Base-by-base conservation (phyloP, 2,113 vertebrate species). In the Periophthalmus modestus region DNA sequence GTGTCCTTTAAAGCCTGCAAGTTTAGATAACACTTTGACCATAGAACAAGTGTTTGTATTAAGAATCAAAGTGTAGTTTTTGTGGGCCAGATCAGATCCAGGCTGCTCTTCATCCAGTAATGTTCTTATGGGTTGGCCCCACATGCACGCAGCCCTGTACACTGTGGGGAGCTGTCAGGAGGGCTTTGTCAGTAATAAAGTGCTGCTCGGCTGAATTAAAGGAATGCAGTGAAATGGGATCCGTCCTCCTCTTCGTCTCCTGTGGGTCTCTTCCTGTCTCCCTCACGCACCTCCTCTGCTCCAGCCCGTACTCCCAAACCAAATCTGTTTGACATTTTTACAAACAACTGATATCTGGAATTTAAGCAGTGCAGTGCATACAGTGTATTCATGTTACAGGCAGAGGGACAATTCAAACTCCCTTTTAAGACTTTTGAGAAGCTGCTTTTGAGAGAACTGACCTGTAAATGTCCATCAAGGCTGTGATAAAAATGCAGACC, bases 211-310 rank as follows among this genome's bases (percentile, higher is more conserved):
- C 84, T 85, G 80, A 80, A 85, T 89, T 69, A 72, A 74, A 90
- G 89, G 88, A 90, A 91, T 93, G 84, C 73, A 79, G 66, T 89
- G 85, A 90, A 91, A 91, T 74, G 77, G 54, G 82, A 92, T 69
- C 80, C 80, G 15, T 69, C 70, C 80, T 73, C 69, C 66, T 58
- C 62, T 34, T 34, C 18, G 62, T 65, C 62, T 65, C 54, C 47
- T 70, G 46, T 61, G 55, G 66, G 67, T 70, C 54, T 62, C 75
- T 77, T 68, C 72, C 69, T 62, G 54, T 62, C 59, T 71, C 72
- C 11, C 48, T 66, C 72, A 61, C 61, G 47, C 62, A 12, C 16
- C 69, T 43, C 52, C 46, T 59, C 48, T 18, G 9, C 66, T 34
- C 15, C 36, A 23, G 70, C 72, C 70, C 13, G 23, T 63, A n/a